Base-by-base conservation (phyloP, 2,888 invertebrate species). In the Liposcelis brunnea region DNA sequence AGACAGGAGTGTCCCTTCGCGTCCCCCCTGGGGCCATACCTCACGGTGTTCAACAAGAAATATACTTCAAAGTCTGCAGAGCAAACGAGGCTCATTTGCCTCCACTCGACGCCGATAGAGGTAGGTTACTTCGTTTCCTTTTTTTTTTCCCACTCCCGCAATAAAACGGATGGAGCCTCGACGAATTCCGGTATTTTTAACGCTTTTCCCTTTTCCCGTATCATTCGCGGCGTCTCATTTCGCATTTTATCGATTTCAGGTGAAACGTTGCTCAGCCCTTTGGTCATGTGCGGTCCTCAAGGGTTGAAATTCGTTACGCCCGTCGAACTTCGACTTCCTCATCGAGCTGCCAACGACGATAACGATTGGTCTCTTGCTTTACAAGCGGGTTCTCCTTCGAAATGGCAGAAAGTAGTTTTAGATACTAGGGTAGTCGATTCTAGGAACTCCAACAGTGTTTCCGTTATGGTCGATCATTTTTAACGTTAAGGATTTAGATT, bases 221-320 rank as follows among this genome's bases (percentile, higher is more conserved):
- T n/a, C n/a, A n/a, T n/a, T n/a, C n/a, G n/a, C n/a, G n/a, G n/a
- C n/a, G n/a, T n/a, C n/a, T n/a, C n/a, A n/a, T n/a, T n/a, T n/a
- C n/a, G n/a, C 26, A 8, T 26, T 26, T 4, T 26, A 26, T 26
- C 26, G 26, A 26, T 26, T 6, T 26, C 26, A 90, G 90, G 91
- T 75, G 93, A 94, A 73, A 85, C 87, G 51, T 77, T 93, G 72
- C 72, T 93, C 56, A 89, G 89, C 57, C 93, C 93, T 49, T 71
- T 93, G 57, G 91, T 94, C 58, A 90, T 93, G 85, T 94, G 93
- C 68, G 93, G 94, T 49, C 94, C 94, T 18, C 89, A 89, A 67
- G 82, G 93, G 52, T 74, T 91, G 53, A 80, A 82, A 63, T 94
- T 94, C 68, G 67, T 77, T 49, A 75, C 79, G 60, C 90, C 93